These are phyloP conservation scores for Heterodera carotae DNA, from an alignment of 1,140 invertebrate genomes.

Conservation along the genomic window DNA sequence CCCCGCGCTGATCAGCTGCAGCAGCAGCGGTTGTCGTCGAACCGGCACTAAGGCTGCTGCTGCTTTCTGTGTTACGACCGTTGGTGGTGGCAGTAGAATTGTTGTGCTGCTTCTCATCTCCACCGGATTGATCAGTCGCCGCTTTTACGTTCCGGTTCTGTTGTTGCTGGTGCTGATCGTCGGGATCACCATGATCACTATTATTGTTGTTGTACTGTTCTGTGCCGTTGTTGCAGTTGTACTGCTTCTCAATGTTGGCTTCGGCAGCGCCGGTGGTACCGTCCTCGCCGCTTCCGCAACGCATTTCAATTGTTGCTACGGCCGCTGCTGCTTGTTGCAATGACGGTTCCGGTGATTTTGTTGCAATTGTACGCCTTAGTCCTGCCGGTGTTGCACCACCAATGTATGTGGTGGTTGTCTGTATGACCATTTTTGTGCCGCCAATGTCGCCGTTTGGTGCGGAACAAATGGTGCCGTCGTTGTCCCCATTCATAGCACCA, in stretches of 20 bases:
- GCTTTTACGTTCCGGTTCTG: too few species aligned
- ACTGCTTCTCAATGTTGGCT: not conserved
- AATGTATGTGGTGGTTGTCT: slow-evolving; percentile 23
- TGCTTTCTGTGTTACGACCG: not conserved
- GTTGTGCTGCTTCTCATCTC: not conserved
- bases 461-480: too few species aligned
- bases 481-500: too few species aligned
- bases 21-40: not conserved
- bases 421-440: not conserved
- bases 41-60: not conserved
- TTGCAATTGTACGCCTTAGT: not conserved
- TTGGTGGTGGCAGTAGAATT: not conserved
- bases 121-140: too few species aligned
- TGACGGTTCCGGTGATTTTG: not conserved
- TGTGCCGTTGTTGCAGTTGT: not conserved
- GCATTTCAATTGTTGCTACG: not conserved
- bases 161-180: too few species aligned
- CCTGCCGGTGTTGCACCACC: not conserved
- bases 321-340: not conserved
- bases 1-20: not conserved
- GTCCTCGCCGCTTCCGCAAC: too few species aligned
- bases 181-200: too few species aligned
- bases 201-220: not conserved
- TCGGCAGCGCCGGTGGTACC: not conserved
- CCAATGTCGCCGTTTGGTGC: too few species aligned